Evolutionary conservation across 2,888 invertebrate species (phyloP), one percentile per base, ranked within the genome.

Genomic region (Lasioglossum villosulum): DNA sequence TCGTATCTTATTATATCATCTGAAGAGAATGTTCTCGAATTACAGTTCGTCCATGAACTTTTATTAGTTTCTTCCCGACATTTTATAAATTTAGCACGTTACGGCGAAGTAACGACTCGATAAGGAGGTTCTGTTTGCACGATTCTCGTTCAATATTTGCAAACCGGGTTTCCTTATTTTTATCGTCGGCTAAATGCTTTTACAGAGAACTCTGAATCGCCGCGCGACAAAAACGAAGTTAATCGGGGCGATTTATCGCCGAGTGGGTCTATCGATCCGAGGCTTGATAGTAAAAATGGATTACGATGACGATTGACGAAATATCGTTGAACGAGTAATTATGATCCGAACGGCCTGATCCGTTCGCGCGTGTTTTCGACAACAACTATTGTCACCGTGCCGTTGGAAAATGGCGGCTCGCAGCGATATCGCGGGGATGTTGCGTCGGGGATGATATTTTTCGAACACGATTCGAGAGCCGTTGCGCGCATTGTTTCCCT

Each of bases 381-480:
- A 23, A 39, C 39, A 70, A 39, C 39, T 16, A 39, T 70, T 39
- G 37, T 70, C 14, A 14, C 5, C n/a, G n/a, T n/a, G 10, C 1
- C 39, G 39, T 12, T 37, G 37, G 34, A 68, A 68, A 68, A 68
- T 68, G 19, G 37, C 68, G 68, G 37, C 10, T 12, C 56, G 10
- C 12, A 3, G 66, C 37, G 66, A 23, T 68, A 63, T 30, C 63
- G 63, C 30, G 19, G 19, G 30, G 42, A 75, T 72, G 48, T 19
- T 30, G 63, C 30, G 34, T 4, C 63, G 63, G 19, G 34, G 42
- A 75, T 72, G 59, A 75, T 68, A 68, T 63, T 81, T 82, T 75
- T 76, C 73, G 78, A 73, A 70, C 72, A 68, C 27, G 59, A 76
- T 56, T 42, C 30, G 45, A n/a, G 16, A n/a, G 70, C 56, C 59